Conservation (phyloP, 2,113 vertebrate genomes). For the Seriola rivoliana region DNA sequence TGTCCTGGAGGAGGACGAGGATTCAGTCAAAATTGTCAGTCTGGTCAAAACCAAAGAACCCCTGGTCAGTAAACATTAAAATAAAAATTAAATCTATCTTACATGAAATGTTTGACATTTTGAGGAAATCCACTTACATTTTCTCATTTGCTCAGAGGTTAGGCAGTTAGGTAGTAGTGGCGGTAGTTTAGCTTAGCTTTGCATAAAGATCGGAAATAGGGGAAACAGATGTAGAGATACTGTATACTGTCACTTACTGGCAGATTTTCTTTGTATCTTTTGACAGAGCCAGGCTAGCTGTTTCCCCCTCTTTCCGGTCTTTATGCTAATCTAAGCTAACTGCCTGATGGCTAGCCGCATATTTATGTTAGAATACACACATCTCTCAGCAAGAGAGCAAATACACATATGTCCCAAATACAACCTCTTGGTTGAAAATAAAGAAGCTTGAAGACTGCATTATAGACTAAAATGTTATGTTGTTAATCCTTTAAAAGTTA, state of each 20-base stretch:
- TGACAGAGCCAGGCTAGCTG: background rate
- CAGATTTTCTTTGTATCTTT: background rate
- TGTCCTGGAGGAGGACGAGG: slow-evolving; percentile 86
- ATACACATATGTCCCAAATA: background rate
- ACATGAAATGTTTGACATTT: background rate
- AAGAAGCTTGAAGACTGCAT: background rate
- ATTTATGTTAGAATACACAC: background rate
- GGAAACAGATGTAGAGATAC: too few species aligned
- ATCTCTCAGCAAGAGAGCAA: background rate
- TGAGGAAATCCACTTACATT: background rate
- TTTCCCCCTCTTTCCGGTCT: background rate
- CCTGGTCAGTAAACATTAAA: slow-evolving; percentile 81
- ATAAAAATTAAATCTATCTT: background rate
- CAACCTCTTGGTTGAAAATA: background rate
- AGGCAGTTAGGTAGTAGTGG: background rate
- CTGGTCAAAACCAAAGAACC: slow-evolving; percentile 91
- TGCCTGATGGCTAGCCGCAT: background rate
- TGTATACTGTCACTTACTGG: too few species aligned
- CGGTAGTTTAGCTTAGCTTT: background rate
- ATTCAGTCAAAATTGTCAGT: slow-evolving; percentile 92
- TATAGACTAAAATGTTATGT: background rate
- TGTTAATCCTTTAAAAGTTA: background rate
- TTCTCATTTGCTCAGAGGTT: background rate
- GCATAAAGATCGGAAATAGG: background rate
- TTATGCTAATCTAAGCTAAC: background rate